Percentiles rank a stretch among this genome's conserved stretches.
Conservation (phyloP, 1,140 invertebrate genomes). For the Oreohelix idahoensis region DNA sequence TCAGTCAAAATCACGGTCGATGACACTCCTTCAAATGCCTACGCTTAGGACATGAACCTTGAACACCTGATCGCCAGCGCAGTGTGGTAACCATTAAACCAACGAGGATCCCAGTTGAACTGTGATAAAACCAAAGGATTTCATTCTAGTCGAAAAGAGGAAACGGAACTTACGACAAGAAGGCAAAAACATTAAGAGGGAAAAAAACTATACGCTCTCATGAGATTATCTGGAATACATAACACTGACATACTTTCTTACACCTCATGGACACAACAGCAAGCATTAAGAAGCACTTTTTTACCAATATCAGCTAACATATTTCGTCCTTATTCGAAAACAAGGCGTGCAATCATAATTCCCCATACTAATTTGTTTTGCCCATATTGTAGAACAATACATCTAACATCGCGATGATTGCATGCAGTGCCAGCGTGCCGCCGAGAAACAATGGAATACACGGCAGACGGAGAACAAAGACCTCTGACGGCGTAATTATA, state of each 20-base stretch:
- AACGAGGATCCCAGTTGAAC: no score
- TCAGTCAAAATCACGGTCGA: no score
- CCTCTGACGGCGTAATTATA: not conserved
- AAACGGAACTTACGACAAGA: no score
- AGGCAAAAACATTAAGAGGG: no score
- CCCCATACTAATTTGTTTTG: not conserved
- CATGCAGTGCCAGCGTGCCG: not conserved
- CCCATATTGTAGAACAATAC: not conserved
- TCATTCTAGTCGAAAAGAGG: no score
- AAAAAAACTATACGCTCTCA: no score
- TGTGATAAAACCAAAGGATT: no score
- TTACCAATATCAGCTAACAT: not conserved
- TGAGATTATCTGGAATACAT: not conserved
- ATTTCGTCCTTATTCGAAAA: not conserved
- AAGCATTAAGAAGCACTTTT: not conserved
- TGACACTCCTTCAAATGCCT: no score
- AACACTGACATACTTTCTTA: not conserved
- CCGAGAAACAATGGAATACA: not conserved
- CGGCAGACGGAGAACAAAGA: not conserved
- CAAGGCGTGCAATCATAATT: not conserved
- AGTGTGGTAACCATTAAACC: no score
- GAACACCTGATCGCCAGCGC: no score
- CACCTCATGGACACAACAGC: not conserved
- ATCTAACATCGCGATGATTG: not conserved
- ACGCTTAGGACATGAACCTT: no score